Percentiles rank a stretch among this genome's conserved stretches.
These are phyloP conservation scores for Ascaphus truei DNA, from an alignment of 2,113 vertebrate species.

Conservation along the genomic window DNA sequence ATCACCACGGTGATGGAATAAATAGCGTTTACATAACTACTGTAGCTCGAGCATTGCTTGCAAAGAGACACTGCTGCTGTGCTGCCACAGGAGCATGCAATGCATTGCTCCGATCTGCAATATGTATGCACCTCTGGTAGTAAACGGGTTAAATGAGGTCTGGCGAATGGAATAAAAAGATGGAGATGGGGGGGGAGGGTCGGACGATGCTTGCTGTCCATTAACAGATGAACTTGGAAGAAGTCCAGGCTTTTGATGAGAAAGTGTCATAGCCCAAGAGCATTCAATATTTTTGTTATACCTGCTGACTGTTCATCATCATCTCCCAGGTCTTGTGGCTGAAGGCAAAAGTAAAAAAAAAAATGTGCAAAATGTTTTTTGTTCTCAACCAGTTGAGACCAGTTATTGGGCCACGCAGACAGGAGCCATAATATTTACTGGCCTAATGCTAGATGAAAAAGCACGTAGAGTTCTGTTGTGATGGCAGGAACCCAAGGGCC, in stretches of 20 bases:
- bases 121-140: background rate
- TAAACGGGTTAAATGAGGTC: conserved; percentile 27
- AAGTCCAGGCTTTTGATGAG: conserved; percentile 86
- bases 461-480: conserved; percentile 49
- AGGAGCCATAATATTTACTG: conserved; percentile 70
- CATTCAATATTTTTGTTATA: conserved; percentile 59
- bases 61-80: background rate
- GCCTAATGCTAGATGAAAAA: conserved; percentile 60
- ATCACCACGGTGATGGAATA: no score
- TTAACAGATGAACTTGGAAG: conserved; percentile 98
- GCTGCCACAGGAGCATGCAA: background rate
- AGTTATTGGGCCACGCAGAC: conserved; percentile 75
- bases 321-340: conserved; percentile 78
- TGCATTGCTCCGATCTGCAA: background rate
- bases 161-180: conserved; percentile 15
- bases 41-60: background rate
- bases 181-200: conserved; percentile 49
- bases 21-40: background rate
- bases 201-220: conserved; percentile 79
- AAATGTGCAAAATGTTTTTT: conserved; percentile 45
- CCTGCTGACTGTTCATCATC: conserved; percentile 83
- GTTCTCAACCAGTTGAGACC: conserved; percentile 85
- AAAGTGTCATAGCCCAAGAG: conserved; percentile 74
- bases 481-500: conserved; percentile 74
- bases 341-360: conserved; percentile 56